A percentile compares a stretch with the other conserved stretches of the same genome.
Conservation (phyloP, 2,113 vertebrate species). For the Myodes glareolus region DNA sequence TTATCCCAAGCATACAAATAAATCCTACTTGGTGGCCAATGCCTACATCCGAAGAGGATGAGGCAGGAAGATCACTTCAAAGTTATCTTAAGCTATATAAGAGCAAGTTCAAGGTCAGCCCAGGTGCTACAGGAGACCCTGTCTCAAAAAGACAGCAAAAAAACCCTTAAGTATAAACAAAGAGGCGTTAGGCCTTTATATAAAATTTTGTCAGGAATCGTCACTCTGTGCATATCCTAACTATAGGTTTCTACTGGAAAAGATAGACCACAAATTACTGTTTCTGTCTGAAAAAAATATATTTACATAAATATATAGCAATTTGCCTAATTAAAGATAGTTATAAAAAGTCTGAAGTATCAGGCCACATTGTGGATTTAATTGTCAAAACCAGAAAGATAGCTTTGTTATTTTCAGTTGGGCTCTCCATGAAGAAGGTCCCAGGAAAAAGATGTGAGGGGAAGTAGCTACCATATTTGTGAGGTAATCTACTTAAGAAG, state of each 20-base stretch:
- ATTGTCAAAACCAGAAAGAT: not conserved
- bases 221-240: not conserved
- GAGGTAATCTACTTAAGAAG: not conserved
- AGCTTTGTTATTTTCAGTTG: not conserved
- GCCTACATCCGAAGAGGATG: too few species aligned
- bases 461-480: not conserved
- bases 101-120: not conserved
- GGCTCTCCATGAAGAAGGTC: not conserved
- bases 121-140: not conserved
- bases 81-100: not conserved
- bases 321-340: not conserved
- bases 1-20: not conserved
- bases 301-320: not conserved
- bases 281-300: constrained; percentile 46
- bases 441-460: not conserved
- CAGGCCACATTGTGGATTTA: not conserved
- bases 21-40: not conserved
- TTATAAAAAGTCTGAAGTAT: not conserved
- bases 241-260: constrained; percentile 41
- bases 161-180: not conserved
- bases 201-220: constrained; percentile 18
- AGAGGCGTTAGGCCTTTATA: not conserved
- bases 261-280: not conserved
- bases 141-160: not conserved
- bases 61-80: not conserved